A percentile compares a stretch with the other conserved stretches of the same genome.
phyloP scores from a whole-genome alignment of 1,140 invertebrate species.

The Papilio xuthus region DNA sequence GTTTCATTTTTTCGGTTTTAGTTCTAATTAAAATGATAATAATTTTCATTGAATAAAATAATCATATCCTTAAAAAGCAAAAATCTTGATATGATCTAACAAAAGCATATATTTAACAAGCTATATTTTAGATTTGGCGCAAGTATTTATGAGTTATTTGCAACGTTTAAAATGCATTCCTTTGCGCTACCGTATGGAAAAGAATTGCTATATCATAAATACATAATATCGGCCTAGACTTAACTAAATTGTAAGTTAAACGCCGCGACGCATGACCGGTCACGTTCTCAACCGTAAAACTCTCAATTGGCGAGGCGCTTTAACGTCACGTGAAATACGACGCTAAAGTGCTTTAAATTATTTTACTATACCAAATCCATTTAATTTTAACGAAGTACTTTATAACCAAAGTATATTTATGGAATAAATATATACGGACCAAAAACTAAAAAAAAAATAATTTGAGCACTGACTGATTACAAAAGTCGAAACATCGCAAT shows the following conservation, averaged over 20 bases:
- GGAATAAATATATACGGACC: too few relatives aligned
- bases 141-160: too few relatives aligned
- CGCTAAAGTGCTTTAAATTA: slow-evolving; percentile 23
- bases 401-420: background rate
- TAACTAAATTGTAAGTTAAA: slow-evolving; percentile 31
- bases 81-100: too few relatives aligned
- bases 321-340: slow-evolving; percentile 32
- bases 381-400: background rate
- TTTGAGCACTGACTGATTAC: too few relatives aligned
- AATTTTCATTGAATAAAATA: too few relatives aligned
- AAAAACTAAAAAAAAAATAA: too few relatives aligned
- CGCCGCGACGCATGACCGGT: slow-evolving; percentile 11
- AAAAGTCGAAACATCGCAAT: too few relatives aligned
- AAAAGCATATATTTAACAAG: too few relatives aligned
- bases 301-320: slow-evolving; percentile 30
- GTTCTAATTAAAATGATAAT: too few relatives aligned
- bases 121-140: too few relatives aligned
- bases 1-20: too few relatives aligned
- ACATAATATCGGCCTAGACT: slow-evolving; percentile 19
- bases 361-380: slow-evolving; percentile 10
- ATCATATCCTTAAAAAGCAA: too few relatives aligned
- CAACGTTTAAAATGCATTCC: background rate
- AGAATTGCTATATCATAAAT: background rate
- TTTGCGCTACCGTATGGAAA: background rate
- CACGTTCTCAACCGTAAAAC: slow-evolving; percentile 28